Base-by-base conservation (phyloP, 2,888 invertebrate genomes). In the Leptarthrus brevirostris region DNA sequence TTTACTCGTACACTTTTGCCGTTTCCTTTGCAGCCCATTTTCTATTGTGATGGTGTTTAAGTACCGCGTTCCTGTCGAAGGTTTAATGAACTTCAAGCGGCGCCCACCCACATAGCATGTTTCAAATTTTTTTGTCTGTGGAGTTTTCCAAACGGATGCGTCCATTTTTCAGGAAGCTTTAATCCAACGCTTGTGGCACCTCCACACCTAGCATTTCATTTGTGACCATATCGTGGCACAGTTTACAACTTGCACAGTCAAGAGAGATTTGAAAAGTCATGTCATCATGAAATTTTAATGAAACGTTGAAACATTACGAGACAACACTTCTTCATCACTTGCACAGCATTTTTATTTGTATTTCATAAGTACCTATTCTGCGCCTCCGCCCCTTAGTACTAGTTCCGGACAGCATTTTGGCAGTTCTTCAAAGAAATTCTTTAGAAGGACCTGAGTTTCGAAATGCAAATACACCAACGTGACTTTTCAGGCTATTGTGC, bases 281-380 rank as follows among this genome's bases (percentile, higher is more conserved):
- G 47, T 44, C 66, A 52, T 69, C 69, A 69, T 69, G 52, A 69
- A 24, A 69, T 69, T 69, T 52, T 69, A 69, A 69, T 69, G 69
- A 52, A 69, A 69, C 69, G 69, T 18, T 69, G 52, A 22, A 69
- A 69, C 49, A 69, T 69, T 52, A 30, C 69, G n/a, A 52, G 30
- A 69, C 49, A 52, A 52, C 30, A 52, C 34, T 52, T 30, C 52
- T 69, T 69, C 20, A 30, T 20, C 52, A 26, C 36, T 34, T 52
- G 20, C 14, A 20, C n/a, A 52, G 34, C 20, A 20, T 52, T 49
- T 66, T 47, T 69, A 52, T 52, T 52, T 64, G 44, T 64, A 22
- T 24, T 64, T 64, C 44, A 3, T 8, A 64, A 58, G 20, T 40
- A 6, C 3, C 40, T 40, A 3, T 40, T 40, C n/a, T 40, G 8